Percentiles rank a stretch among this genome's conserved stretches.
These are phyloP conservation scores for Ectemnius cavifrons DNA, from an alignment of 2,888 invertebrate genomes.

Conservation along the genomic window DNA sequence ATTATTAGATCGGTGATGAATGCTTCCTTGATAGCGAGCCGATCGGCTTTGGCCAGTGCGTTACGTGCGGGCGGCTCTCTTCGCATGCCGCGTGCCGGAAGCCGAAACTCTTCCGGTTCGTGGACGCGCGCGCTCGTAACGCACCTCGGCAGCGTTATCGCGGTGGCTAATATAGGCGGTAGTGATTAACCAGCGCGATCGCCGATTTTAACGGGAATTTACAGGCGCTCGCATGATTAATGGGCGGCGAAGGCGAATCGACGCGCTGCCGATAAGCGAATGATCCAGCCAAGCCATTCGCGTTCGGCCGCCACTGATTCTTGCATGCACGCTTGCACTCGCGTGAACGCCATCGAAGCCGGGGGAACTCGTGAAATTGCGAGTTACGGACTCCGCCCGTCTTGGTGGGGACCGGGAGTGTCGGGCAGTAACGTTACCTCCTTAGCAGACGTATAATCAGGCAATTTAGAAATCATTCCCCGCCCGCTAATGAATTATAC, in stretches of 20 bases:
- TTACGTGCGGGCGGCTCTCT: constrained; percentile 44
- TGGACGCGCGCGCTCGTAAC: constrained; percentile 51
- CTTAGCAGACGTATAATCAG: constrained; percentile 1
- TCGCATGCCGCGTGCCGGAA: constrained; percentile 47
- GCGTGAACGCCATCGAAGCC: too few species aligned
- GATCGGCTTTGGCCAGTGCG: constrained; percentile 36
- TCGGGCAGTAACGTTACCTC: background rate
- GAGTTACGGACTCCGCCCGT: background rate
- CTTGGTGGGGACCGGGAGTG: background rate
- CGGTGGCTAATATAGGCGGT: constrained; percentile 28
- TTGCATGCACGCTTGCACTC: background rate
- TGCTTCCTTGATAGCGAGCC: constrained; percentile 31
- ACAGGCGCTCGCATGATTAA: constrained; percentile 46
- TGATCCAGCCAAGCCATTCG: background rate
- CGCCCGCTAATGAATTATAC: constrained; percentile 7
- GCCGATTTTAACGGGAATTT: constrained; percentile 54
- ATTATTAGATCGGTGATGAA: constrained; percentile 22
- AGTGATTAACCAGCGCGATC: constrained; percentile 53
- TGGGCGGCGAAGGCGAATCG: constrained; percentile 40
- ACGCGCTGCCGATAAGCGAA: constrained; percentile 25
- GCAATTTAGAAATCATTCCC: background rate
- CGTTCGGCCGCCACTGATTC: background rate
- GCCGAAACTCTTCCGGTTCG: constrained; percentile 51
- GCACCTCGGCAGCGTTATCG: constrained; percentile 42
- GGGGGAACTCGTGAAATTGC: background rate